Base-by-base conservation (phyloP, 2,888 invertebrate species). In the Melieria picta region DNA sequence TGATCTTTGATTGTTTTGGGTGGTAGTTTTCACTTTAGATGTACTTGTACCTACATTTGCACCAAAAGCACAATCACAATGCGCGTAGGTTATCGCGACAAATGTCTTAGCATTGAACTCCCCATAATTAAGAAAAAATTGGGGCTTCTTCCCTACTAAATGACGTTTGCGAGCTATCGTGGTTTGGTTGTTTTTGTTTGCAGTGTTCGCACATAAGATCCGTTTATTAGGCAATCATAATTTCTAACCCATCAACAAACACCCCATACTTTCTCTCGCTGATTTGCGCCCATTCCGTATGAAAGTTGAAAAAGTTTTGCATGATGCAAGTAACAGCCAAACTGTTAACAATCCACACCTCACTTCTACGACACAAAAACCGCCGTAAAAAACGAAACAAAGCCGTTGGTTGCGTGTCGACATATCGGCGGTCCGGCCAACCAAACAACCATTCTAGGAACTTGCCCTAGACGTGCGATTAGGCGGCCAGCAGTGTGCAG, bases 401-500 rank as follows among this genome's bases (percentile, higher is more conserved):
- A 57, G 55, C 61, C 52, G 56, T 55, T 62, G 30, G 30, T 30
- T 30, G 30, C 30, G 30, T 30, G 30, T 30, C 30, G 30, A 30
- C 30, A 30, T 30, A 30, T 30, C 30, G 30, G 30, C 47, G 48
- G 61, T 30, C 61, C 57, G 61, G 43, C 68, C 69, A 70, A 73
- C 69, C 58, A 56, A 72, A 72, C 79, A 80, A 82, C 77, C 83
- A 85, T 84, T 84, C 85, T 85, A 86, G 86, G 85, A 85, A 86
- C 86, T 85, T 86, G 84, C 86, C 82, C 84, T 85, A 85, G 85
- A 84, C 82, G 84, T 77, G 72, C 60, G 60, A 84, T 46, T 78
- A 85, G 81, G 84, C 75, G 73, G 69, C 4, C 84, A 85, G 80
- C 71, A 78, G 72, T 11, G 43, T 42, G 4, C n/a, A 79, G 76